Base-by-base conservation (phyloP, 2,888 invertebrate species). In the Drosophila falleni region DNA sequence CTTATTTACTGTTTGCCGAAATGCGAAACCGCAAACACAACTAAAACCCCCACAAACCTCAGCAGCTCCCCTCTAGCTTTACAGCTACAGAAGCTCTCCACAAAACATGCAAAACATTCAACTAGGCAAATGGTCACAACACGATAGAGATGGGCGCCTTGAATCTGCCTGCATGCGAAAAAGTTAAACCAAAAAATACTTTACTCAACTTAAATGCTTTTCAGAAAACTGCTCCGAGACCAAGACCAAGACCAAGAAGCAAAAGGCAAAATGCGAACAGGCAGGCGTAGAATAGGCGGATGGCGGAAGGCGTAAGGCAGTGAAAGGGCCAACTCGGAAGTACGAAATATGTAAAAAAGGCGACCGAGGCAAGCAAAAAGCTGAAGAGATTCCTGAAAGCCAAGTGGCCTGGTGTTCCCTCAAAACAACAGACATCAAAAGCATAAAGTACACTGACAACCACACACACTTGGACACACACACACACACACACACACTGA, bases 1-100 rank as follows among this genome's bases (percentile, higher is more conserved):
- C 71, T 85, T 82, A 82, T 85, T 87, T 84, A 87, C 74, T 80
- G 83, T 82, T 85, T 76, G 76, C 69, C 71, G 86, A 85, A 84
- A 87, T 81, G 80, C 61, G 87, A 87, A 75, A 87, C 83, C 83
- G 61, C 85, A 84, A 87, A 79, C 74, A 87, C 80, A 80, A 75
- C 80, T 71, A 70, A 64, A 53, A 44, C 59, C 60, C 26, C 37
- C 44, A 10, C 15, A 37, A 5, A 6, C 33, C 37, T 37, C 26
- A 31, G n/a, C 51, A 9, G 11, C 47, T 4, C 11, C 35, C 9
- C n/a, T n/a, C 31, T n/a, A 15, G 16, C 33, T 41, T 2, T 5
- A 31, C 23, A 23, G 31, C 33, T 26, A 62, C 29, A 54, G 15
- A 29, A 35, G 19, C 31, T 49, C 29, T 42, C 49, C 42, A 51